Conservation (phyloP, 2,113 vertebrate species). For the Terrapene triunguis region DNA sequence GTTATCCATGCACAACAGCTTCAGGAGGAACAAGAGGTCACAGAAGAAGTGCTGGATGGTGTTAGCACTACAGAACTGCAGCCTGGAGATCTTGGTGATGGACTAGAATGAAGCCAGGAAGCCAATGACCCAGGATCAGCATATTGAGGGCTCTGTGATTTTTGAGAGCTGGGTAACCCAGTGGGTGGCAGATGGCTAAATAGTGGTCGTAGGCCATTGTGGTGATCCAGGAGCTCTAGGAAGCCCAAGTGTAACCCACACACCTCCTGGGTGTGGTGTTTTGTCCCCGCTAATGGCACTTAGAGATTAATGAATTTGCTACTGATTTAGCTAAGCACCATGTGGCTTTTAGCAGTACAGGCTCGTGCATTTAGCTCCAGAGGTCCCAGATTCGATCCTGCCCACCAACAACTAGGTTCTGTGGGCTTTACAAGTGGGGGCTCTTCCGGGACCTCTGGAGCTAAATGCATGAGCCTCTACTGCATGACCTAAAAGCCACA, state of each 20-base stretch:
- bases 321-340: too few relatives aligned
- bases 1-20: slow-evolving; percentile 18
- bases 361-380: too few relatives aligned
- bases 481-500: too few relatives aligned
- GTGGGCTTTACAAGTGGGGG: too few relatives aligned
- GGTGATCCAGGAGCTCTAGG: not conserved
- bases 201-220: slow-evolving; percentile 45
- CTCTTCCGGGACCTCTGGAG: too few relatives aligned
- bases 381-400: too few relatives aligned
- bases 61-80: slow-evolving; percentile 31
- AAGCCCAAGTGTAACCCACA: not conserved
- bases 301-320: too few relatives aligned
- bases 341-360: too few relatives aligned
- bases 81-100: slow-evolving; percentile 9
- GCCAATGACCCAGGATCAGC: slow-evolving; percentile 29
- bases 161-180: slow-evolving; percentile 22
- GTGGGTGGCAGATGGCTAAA: slow-evolving; percentile 44
- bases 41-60: slow-evolving; percentile 49
- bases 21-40: slow-evolving; percentile 30
- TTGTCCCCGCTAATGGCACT: too few relatives aligned
- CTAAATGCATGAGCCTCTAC: too few relatives aligned
- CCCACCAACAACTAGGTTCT: too few relatives aligned
- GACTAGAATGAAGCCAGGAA: slow-evolving; percentile 36
- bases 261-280: too few relatives aligned
- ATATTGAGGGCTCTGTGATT: not conserved